A percentile compares a stretch with the other conserved stretches of the same genome.
These are phyloP conservation scores for Falco peregrinus DNA, from an alignment of 2,797 vertebrate genomes.

Conservation along the genomic window DNA sequence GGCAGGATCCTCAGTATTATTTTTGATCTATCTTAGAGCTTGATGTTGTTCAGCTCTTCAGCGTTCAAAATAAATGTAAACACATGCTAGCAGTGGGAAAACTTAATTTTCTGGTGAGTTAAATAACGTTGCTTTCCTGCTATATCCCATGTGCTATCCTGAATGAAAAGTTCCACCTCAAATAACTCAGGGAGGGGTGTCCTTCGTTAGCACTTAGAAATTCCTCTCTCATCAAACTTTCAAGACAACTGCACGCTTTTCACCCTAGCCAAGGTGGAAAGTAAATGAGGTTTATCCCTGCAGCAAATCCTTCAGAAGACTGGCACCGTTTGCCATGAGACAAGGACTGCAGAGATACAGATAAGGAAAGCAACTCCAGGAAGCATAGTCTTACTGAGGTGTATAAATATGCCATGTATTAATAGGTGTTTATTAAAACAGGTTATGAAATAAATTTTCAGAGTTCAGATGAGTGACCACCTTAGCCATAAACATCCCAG, in stretches of 20 bases:
- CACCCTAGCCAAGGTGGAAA: neutral
- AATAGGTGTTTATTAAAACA: constrained; percentile 62
- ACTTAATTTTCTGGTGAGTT: neutral
- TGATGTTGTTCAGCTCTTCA: neutral
- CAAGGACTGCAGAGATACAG: constrained; percentile 9
- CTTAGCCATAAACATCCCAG: constrained; percentile 9
- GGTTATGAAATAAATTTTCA: constrained; percentile 51
- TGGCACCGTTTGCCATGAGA: neutral
- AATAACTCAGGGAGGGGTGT: neutral
- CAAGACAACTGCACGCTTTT: neutral
- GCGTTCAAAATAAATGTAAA: neutral
- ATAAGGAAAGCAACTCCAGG: neutral
- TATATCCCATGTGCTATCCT: neutral
- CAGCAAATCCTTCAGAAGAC: constrained; percentile 7
- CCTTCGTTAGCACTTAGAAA: neutral
- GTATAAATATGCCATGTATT: constrained; percentile 22
- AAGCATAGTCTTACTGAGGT: neutral
- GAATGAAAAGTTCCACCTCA: neutral
- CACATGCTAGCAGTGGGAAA: neutral
- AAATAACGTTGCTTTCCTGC: neutral
- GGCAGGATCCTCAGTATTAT: neutral
- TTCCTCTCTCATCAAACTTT: neutral
- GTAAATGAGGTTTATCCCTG: constrained; percentile 30
- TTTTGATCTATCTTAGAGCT: neutral
- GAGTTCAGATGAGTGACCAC: constrained; percentile 38